Percentiles rank a stretch among this genome's conserved stretches.
Evolutionary conservation across 2,113 vertebrate genomes (phyloP).

Genomic region (Sylvilagus bachmani): DNA sequence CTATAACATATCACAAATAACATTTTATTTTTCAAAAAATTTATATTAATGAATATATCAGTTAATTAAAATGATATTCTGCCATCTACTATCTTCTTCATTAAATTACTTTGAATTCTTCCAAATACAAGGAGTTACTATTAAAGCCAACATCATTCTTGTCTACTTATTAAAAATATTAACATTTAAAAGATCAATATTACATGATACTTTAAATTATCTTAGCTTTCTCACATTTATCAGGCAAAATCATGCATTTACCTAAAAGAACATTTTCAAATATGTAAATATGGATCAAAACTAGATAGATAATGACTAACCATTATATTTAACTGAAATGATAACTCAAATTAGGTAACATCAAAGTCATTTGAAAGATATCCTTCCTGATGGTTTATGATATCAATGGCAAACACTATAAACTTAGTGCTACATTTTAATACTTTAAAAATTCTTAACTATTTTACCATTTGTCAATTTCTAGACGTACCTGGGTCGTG

Average conservation of each 20-base stretch:
- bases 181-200: conserved; percentile 27
- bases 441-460: neutral
- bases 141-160: conserved; percentile 16
- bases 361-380: neutral
- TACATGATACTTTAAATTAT: conserved; percentile 44
- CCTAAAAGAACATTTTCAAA: conserved; percentile 67
- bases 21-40: conserved; percentile 9
- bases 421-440: neutral
- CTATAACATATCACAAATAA: conserved; percentile 16
- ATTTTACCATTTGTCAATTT: conserved; percentile 32
- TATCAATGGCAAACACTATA: conserved; percentile 22
- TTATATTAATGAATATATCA: conserved; percentile 30
- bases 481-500: conserved; percentile 92
- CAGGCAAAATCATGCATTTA: conserved; percentile 52
- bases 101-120: conserved; percentile 63
- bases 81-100: neutral
- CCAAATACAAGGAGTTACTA: conserved; percentile 69
- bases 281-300: conserved; percentile 59
- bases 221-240: conserved; percentile 52
- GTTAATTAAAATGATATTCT: conserved; percentile 44
- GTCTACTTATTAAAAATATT: conserved; percentile 56
- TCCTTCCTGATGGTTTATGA: neutral
- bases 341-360: conserved; percentile 7
- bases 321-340: conserved; percentile 23
- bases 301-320: neutral